Evolutionary conservation across 2,797 vertebrate species (phyloP), one percentile per base, ranked within the genome.

Genomic region (Amphiprion clarkii): DNA sequence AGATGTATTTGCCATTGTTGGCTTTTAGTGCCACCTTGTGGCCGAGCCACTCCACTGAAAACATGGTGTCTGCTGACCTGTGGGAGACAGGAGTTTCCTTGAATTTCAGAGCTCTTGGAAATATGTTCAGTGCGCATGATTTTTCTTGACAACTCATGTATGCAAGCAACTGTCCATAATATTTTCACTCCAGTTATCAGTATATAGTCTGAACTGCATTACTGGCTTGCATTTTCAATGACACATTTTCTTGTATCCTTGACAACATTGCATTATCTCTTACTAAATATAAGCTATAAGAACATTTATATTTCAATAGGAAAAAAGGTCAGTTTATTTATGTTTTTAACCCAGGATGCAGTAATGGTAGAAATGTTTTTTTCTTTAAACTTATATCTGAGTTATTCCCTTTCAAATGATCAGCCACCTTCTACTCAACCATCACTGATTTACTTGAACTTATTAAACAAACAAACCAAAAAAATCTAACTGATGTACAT

Each of bases 1-100:
- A 98, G 80, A 99, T 92, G 2, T 98, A 99, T 89, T 98, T 99
- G 54, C 96, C 97, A 5, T 98, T 99, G 92, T 93, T 96, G 74
- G 98, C 98, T 21, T 95, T 96, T 75, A 99, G 93, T 19, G 97
- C 98, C 92, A 98, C 96, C 72, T 95, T 95, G 79, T 95, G 95
- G 85, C 96, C 96, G 0, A 96, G 93, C 98, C 98, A 99, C 92
- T 98, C 97, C 67, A 98, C 92, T 84, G 98, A 95, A 64, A 99
- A 99, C 97, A 98, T 96, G 84, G 94, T 95, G 89, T 93, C 94
- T 70, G 95, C 93, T 74, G 96, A 95, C 9, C 98, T 99, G 92
- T 55, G 72, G 42, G 10, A 21, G 21, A 73, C 40, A 61, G n/a
- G 60, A 59, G 9, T 25, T 52, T 23, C 56, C 0, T 0, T 25